Evolutionary conservation across 2,797 vertebrate species (phyloP), one percentile per base, ranked within the genome.

Genomic region (Ibycter americanus): DNA sequence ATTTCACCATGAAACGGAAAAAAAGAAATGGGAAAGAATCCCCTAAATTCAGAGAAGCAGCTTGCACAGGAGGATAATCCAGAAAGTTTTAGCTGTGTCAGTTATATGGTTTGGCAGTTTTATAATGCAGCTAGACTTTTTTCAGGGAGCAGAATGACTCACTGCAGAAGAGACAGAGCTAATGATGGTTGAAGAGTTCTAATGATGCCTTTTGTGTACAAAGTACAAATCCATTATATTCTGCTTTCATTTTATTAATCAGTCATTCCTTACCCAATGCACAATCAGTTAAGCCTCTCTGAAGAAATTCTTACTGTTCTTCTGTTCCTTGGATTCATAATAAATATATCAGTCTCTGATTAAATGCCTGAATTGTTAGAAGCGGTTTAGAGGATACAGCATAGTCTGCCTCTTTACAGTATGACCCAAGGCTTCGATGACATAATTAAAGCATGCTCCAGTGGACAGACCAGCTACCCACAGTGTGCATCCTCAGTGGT

Each of bases 201-300:
- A 94, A 94, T 87, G 92, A 95, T 89, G 93, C 22, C 9, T 95
- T 87, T 77, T 94, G 89, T 95, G 77, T 93, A 95, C 94, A 96
- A 87, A 93, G 71, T 77, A 81, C 58, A 94, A 89, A 95, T 91
- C 85, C 85, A 90, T 95, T 97, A 70, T 91, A 90, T 89, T 96
- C 74, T 44, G 87, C 87, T 82, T 91, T 94, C 66, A 23, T 93
- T 92, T 89, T 93, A 95, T 97, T 96, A 92, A 97, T 97, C 95
- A 96, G 87, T 76, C 84, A 61, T 94, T 91, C 80, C 63, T 95
- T 93, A 86, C 47, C 34, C 63, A 79, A 22, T 87, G 68, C n/a
- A 76, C 88, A 95, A 79, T 94, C 94, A 96, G 70, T 92, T 87
- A 95, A 93, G 34, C 61, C 9, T 76, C 78, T 76, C 34, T 54